phyloP scores from a whole-genome alignment of 2,888 invertebrate genomes.

The Tetanocera ferruginea region DNA sequence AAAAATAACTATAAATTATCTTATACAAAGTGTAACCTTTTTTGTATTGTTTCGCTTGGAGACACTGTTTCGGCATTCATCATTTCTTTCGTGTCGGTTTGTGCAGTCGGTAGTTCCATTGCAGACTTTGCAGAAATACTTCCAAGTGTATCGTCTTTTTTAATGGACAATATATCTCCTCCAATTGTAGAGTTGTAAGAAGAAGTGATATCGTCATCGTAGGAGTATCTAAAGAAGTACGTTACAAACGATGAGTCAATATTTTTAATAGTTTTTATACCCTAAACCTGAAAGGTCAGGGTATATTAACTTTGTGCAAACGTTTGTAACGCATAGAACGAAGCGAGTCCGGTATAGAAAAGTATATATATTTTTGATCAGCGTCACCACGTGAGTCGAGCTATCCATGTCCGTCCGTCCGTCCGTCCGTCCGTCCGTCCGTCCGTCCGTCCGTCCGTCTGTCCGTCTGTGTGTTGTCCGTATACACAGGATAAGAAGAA shows the following conservation, averaged over 20 bases:
- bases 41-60: conserved; percentile 63
- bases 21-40: conserved; percentile 53
- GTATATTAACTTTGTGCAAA: too few relatives aligned
- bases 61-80: conserved; percentile 67
- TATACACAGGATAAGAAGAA: too few relatives aligned
- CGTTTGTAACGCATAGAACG: too few relatives aligned
- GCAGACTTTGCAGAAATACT: conserved; percentile 30
- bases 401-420: too few relatives aligned
- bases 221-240: conserved; percentile 57
- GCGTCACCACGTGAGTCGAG: too few relatives aligned
- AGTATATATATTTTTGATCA: too few relatives aligned
- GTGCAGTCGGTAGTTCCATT: conserved; percentile 59
- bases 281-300: too few relatives aligned
- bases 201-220: conserved; percentile 59
- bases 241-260: neutral
- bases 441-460: too few relatives aligned
- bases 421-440: too few relatives aligned
- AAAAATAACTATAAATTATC: neutral
- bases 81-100: conserved; percentile 65
- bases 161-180: conserved; percentile 46
- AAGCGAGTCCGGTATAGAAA: too few relatives aligned
- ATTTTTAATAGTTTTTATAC: neutral
- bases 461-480: too few relatives aligned
- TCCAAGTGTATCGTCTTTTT: conserved; percentile 36
- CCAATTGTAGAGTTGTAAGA: conserved; percentile 34